phyloP scores from a whole-genome alignment of 2,113 vertebrate genomes.

The Arvicanthis niloticus region DNA sequence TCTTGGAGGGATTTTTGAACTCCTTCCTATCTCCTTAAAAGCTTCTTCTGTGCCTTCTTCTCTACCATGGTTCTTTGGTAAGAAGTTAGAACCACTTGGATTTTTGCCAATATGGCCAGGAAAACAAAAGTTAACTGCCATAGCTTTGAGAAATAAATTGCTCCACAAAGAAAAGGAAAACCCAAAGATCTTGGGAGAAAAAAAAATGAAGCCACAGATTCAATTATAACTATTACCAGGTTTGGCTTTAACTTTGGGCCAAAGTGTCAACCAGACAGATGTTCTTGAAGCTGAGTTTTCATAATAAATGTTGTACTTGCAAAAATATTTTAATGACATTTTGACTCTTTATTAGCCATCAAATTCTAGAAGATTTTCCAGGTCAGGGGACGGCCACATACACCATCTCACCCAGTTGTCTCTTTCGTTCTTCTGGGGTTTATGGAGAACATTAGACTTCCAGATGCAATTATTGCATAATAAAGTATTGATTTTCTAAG shows the following conservation, averaged over 20 bases:
- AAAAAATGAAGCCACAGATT: constrained; percentile 75
- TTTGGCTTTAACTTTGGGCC: constrained; percentile 76
- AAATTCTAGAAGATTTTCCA: constrained; percentile 84
- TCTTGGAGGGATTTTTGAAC: constrained; percentile 89
- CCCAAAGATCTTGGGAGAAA: constrained; percentile 73
- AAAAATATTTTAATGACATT: constrained; percentile 82
- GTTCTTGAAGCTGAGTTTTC: constrained; percentile 80
- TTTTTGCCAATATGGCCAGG: constrained; percentile 80
- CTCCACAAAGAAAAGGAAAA: constrained; percentile 75
- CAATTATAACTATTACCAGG: constrained; percentile 74
- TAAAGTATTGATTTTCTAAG: constrained; percentile 89
- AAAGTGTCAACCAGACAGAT: constrained; percentile 79
- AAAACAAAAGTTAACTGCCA: constrained; percentile 79
- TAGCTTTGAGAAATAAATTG: constrained; percentile 82
- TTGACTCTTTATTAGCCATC: constrained; percentile 79
- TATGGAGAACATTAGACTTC: constrained; percentile 86
- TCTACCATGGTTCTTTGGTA: constrained; percentile 67
- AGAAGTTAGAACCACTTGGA: constrained; percentile 82
- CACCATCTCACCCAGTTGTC: constrained; percentile 83
- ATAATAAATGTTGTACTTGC: constrained; percentile 81
- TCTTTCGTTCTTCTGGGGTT: constrained; percentile 82
- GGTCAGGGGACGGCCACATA: constrained; percentile 84
- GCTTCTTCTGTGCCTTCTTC: constrained; percentile 63
- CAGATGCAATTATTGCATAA: constrained; percentile 90
- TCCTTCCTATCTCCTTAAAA: constrained; percentile 83